A percentile compares a stretch with the other conserved stretches of the same genome.
phyloP scores from a whole-genome alignment of 2,888 invertebrate species.

The Aproaerema taeniolella region DNA sequence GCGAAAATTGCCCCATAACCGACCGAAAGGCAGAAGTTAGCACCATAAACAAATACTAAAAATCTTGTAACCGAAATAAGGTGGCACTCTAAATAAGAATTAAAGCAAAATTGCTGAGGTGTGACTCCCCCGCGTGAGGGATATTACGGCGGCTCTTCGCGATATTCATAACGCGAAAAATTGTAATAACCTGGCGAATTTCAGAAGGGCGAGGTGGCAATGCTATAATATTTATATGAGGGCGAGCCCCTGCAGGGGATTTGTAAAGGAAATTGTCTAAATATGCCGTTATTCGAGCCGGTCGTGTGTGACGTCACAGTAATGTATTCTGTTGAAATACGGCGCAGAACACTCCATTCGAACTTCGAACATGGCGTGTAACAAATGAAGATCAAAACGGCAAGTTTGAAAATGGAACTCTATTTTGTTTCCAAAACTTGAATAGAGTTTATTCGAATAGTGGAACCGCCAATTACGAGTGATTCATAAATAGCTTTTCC shows the following conservation, averaged over 20 bases:
- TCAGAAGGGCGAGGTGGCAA: conserved; percentile 54
- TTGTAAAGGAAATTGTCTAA: conserved; percentile 70
- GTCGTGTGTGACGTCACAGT: conserved; percentile 21
- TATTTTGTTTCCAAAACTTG: too few species aligned
- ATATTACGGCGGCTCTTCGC: conserved; percentile 50
- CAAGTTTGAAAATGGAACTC: too few species aligned
- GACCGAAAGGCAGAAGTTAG: conserved; percentile 49
- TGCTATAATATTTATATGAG: conserved; percentile 52
- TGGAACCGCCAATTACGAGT: too few species aligned
- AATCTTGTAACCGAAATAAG: conserved; percentile 75
- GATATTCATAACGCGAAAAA: conserved; percentile 78
- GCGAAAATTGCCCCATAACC: conserved; percentile 60
- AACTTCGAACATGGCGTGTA: too few species aligned
- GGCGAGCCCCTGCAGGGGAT: conserved; percentile 49
- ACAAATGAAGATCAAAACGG: too few species aligned
- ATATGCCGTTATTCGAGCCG: conserved; percentile 44
- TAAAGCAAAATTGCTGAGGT: conserved; percentile 75
- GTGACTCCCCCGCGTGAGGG: conserved; percentile 60
- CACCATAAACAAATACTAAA: conserved; percentile 74
- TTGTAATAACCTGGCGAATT: conserved; percentile 73
- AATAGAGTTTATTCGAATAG: too few species aligned
- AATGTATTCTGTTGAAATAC: conserved; percentile 3
- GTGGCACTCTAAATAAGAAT: conserved; percentile 75
- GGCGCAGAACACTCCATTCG: too few species aligned
- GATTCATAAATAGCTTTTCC: too few species aligned